Evolutionary conservation across 2,113 vertebrate species (phyloP).

Genomic region (Cephalopterus ornatus): DNA sequence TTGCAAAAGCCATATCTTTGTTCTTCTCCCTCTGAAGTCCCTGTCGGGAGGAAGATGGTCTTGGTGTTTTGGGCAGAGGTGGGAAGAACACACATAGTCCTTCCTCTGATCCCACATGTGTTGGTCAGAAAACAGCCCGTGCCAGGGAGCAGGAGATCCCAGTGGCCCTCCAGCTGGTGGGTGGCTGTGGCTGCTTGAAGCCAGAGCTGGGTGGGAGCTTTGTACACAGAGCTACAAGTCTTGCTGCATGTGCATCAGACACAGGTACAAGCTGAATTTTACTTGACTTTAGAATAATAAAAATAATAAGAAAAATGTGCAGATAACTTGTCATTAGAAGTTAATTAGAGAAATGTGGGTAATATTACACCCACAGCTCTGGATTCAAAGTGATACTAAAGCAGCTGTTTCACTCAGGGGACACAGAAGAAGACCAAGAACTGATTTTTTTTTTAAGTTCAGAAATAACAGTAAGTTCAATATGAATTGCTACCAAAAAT

Average conservation of each 20-base stretch:
- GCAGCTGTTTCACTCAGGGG: neutral
- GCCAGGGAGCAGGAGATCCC: neutral
- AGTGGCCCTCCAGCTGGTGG: neutral
- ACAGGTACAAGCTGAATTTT: neutral
- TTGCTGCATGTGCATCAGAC: neutral
- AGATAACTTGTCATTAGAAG: conserved; percentile 42
- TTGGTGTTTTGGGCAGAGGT: neutral
- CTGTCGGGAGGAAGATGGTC: rapidly evolving
- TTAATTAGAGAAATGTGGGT: conserved; percentile 46
- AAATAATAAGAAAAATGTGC: neutral
- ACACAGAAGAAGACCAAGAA: neutral
- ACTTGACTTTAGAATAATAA: conserved; percentile 12
- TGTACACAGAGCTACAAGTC: rapidly evolving
- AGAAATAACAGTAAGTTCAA: conserved; percentile 20
- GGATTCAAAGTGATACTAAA: conserved; percentile 8
- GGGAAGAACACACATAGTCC: neutral
- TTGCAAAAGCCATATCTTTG: neutral
- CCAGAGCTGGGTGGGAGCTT: neutral
- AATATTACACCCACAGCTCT: neutral
- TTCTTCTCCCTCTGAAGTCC: neutral
- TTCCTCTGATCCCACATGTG: neutral
- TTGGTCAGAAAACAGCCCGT: neutral
- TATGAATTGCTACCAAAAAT: conserved; percentile 53
- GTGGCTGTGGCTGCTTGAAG: rapidly evolving
- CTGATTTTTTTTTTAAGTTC: neutral